phyloP scores from a whole-genome alignment of 2,797 vertebrate species.

The Pyrocephalus nanus region DNA sequence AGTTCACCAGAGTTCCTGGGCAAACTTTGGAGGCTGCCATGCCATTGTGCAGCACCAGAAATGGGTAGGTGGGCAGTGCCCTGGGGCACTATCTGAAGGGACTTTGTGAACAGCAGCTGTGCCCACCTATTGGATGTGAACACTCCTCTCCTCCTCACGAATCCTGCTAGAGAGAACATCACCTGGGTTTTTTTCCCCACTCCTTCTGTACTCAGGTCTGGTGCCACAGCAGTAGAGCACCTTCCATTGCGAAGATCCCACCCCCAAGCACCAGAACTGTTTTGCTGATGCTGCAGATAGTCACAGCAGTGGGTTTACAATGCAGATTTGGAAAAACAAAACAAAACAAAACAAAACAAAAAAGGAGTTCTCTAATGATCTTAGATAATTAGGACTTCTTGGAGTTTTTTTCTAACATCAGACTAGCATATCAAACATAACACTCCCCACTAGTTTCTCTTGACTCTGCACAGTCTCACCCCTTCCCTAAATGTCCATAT shows the following conservation, averaged over 20 bases:
- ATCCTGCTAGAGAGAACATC: not conserved
- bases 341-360: too few species aligned
- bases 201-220: not conserved
- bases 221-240: not conserved
- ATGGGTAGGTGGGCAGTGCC: not conserved
- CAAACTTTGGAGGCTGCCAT: not conserved
- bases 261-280: not conserved
- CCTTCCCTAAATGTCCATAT: not conserved
- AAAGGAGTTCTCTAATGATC: not conserved
- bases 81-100: not conserved
- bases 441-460: not conserved
- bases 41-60: not conserved
- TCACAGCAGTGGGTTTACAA: not conserved
- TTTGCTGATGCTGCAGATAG: not conserved
- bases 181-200: accelerated
- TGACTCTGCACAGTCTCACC: not conserved
- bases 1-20: not conserved
- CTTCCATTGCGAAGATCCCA: not conserved
- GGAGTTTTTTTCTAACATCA: not conserved
- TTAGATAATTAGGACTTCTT: not conserved
- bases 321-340: not conserved
- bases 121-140: not conserved
- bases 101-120: not conserved
- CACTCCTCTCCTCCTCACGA: not conserved
- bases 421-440: not conserved